Evolutionary conservation across 2,113 vertebrate genomes (phyloP), one percentile per base, ranked within the genome.

Genomic region (Hirundichthys speculiger): DNA sequence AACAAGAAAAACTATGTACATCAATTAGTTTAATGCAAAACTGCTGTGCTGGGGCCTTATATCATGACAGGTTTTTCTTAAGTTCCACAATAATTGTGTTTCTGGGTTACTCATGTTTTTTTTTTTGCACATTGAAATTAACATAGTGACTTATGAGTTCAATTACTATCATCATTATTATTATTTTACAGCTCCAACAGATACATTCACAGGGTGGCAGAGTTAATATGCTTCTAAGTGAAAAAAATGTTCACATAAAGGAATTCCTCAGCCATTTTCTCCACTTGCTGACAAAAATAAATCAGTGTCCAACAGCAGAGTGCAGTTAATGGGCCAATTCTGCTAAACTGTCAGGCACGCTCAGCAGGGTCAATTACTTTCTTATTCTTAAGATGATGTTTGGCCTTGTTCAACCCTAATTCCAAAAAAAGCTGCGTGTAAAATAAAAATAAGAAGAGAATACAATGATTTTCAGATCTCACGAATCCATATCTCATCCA

Each of bases 91-190:
- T 22, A 62, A 66, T 64, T 20, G 49, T 58, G 49, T 53, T 51
- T 75, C 59, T 13, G 64, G 9, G 42, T 15, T 47, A n/a, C n/a
- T n/a, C n/a, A n/a, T n/a, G n/a, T n/a, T n/a, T n/a, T n/a, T n/a
- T n/a, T 72, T 11, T 20, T 64, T 43, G 21, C 1, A 15, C 25
- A 27, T 27, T 27, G n/a, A 60, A 62, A 42, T n/a, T n/a, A n/a
- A n/a, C n/a, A 56, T 5, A 0, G n/a, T 83, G 73, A 79, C 63
- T 73, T 79, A 75, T 67, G 65, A 81, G 38, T 73, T 84, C 67
- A 82, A 75, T 78, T 80, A 80, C 75, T 27, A 27, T 27, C 6
- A 4, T 27, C 25, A 27, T 27, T 27, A 27, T 27, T 6, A 4
- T 27, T 27, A 39, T 68, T 63, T 73, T 58, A 27, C 47, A 20